phyloP scores from a whole-genome alignment of 2,797 vertebrate species.

The Myripristis murdjan region DNA sequence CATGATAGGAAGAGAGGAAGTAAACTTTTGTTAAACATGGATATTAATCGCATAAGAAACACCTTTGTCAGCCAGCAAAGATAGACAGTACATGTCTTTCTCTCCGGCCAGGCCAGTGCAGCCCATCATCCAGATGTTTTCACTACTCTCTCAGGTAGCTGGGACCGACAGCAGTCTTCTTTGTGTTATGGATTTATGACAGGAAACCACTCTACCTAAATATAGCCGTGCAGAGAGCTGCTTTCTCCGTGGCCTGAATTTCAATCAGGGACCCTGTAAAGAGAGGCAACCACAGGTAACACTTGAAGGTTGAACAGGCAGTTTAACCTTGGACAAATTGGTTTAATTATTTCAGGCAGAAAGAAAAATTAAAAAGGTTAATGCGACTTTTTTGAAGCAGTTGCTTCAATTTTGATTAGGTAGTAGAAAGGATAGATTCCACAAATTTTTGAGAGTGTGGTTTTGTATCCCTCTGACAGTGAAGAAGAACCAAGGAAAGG shows the following conservation, averaged over 20 bases:
- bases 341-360: not conserved
- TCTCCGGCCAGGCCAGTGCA: conserved; percentile 27
- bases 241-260: conserved; percentile 60
- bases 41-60: conserved; percentile 44
- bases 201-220: conserved; percentile 74
- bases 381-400: conserved; percentile 21
- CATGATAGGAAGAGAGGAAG: not conserved
- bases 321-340: conserved; percentile 4
- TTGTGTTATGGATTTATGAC: conserved; percentile 73
- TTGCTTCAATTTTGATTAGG: not conserved
- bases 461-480: conserved; percentile 9
- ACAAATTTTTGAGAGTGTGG: conserved; percentile 8
- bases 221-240: conserved; percentile 64
- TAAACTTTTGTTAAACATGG: conserved; percentile 21
- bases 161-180: conserved; percentile 73
- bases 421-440: conserved; percentile 23
- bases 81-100: conserved; percentile 41
- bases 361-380: no score
- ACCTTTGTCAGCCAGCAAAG: conserved; percentile 16
- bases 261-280: conserved; percentile 58
- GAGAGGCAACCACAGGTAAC: conserved; percentile 35
- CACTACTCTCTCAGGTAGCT: conserved; percentile 61
- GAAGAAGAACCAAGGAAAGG: conserved; percentile 27
- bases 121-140: conserved; percentile 64
- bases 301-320: conserved; percentile 29